Evolutionary conservation across 1,140 invertebrate species (phyloP).

Genomic region (Drosophila serrata): DNA sequence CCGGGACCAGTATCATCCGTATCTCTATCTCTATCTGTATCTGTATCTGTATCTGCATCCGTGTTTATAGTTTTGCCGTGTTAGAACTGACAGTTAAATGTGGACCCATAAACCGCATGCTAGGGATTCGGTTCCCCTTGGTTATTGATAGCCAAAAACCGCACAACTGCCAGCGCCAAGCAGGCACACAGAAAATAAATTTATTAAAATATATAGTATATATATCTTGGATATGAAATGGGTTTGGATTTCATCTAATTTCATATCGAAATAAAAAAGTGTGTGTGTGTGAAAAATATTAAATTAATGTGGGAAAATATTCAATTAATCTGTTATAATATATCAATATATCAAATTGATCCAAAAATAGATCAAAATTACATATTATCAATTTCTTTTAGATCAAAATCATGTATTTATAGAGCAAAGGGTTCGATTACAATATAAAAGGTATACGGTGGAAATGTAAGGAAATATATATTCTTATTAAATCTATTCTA

Average conservation of each 20-base stretch:
- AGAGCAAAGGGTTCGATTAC: not conserved
- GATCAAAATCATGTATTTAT: not conserved
- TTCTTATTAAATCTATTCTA: too few relatives aligned
- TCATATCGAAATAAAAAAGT: not conserved
- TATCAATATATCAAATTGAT: not conserved
- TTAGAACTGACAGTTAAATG: constrained; percentile 13
- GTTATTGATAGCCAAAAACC: constrained; percentile 75
- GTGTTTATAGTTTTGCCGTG: constrained; percentile 3
- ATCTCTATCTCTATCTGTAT: constrained; percentile 7
- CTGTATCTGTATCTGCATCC: constrained; percentile 4
- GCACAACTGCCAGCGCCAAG: constrained; percentile 48
- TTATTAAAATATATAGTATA: not conserved
- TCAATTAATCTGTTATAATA: not conserved
- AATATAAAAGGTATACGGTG: too few relatives aligned
- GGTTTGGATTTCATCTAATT: constrained; percentile 5
- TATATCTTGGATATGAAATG: not conserved
- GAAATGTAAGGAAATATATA: too few relatives aligned
- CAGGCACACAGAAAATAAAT: constrained; percentile 13
- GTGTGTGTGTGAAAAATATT: not conserved
- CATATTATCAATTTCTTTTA: not conserved
- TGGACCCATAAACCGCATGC: constrained; percentile 63
- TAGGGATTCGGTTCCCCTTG: constrained; percentile 66
- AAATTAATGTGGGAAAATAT: not conserved
- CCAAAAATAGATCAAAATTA: not conserved
- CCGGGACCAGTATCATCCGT: constrained; percentile 1